Conservation (phyloP, 2,797 vertebrate genomes). For the Rachycentron canadum region DNA sequence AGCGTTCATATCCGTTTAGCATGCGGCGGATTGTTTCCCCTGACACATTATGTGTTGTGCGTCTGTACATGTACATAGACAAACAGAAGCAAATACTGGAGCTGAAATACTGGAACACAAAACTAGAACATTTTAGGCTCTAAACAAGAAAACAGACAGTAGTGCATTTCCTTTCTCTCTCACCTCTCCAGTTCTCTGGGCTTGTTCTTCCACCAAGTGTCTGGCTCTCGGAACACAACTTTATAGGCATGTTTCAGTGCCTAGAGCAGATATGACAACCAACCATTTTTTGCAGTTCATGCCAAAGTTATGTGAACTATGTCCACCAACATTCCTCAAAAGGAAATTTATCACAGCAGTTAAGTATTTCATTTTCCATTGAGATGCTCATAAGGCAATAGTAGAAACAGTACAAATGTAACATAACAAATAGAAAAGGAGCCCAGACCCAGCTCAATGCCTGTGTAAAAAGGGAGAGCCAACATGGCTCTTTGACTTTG, state of each 20-base stretch:
- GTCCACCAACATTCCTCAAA: not conserved
- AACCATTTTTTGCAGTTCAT: slow-evolving; percentile 6
- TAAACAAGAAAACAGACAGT: slow-evolving; percentile 2
- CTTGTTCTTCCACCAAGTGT: slow-evolving; percentile 97
- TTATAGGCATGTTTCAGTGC: slow-evolving; percentile 92
- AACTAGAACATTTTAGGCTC: not conserved
- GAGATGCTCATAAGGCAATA: not conserved
- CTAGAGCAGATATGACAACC: slow-evolving; percentile 75
- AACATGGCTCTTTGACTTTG: too few species aligned
- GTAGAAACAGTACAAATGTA: not conserved
- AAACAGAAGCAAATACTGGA: slow-evolving; percentile 7
- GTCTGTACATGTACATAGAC: slow-evolving; percentile 79
- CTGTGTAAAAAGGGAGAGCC: too few species aligned
- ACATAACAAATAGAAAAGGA: not conserved
- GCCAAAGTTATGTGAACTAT: not conserved
- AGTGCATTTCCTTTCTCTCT: slow-evolving; percentile 43
- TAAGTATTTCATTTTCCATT: not conserved
- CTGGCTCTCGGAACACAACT: slow-evolving; percentile 94
- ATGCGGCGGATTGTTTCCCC: slow-evolving; percentile 93
- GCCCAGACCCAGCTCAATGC: too few species aligned
- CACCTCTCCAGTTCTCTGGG: slow-evolving; percentile 96
- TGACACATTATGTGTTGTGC: slow-evolving; percentile 91
- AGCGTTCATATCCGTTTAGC: slow-evolving; percentile 90
- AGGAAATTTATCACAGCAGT: not conserved
- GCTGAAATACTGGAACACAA: too few species aligned